These are phyloP conservation scores for Cyanoderma ruficeps DNA, from an alignment of 2,113 vertebrate species.

Conservation along the genomic window DNA sequence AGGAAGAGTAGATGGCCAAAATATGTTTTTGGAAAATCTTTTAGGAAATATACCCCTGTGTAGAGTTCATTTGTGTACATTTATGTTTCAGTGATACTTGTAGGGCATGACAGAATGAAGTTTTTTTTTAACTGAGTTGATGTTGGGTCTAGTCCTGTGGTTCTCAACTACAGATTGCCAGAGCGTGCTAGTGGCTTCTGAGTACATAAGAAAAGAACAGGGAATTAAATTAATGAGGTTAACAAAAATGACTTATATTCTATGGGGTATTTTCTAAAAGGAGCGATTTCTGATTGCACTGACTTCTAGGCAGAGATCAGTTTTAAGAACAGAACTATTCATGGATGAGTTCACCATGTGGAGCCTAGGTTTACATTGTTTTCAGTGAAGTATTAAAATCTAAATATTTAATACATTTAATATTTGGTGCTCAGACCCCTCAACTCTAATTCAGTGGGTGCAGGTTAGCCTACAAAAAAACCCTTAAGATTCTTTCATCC, in stretches of 20 bases:
- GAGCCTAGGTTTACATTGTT: neutral
- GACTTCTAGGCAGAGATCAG: neutral
- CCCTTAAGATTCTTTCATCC: neutral
- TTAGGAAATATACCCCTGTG: neutral
- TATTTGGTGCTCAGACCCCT: neutral
- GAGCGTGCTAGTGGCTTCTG: neutral
- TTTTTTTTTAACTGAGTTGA: neutral
- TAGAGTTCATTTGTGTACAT: neutral
- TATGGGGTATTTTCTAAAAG: neutral
- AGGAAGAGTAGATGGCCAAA: conserved; percentile 33
- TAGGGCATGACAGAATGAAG: neutral
- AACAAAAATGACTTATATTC: neutral
- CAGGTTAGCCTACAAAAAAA: neutral
- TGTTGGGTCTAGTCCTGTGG: neutral
- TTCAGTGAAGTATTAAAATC: neutral
- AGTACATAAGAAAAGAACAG: neutral
- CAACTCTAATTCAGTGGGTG: neutral
- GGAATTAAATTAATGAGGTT: neutral
- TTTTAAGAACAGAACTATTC: neutral
- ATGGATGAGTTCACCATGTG: neutral
- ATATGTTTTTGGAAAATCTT: neutral
- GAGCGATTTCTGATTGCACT: neutral
- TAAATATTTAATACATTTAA: neutral
- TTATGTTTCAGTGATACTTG: neutral
- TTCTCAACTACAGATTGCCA: neutral